Percentiles rank a stretch among this genome's conserved stretches.
These are phyloP conservation scores for Patella pellucida DNA, from an alignment of 2,888 invertebrate genomes.

Conservation along the genomic window DNA sequence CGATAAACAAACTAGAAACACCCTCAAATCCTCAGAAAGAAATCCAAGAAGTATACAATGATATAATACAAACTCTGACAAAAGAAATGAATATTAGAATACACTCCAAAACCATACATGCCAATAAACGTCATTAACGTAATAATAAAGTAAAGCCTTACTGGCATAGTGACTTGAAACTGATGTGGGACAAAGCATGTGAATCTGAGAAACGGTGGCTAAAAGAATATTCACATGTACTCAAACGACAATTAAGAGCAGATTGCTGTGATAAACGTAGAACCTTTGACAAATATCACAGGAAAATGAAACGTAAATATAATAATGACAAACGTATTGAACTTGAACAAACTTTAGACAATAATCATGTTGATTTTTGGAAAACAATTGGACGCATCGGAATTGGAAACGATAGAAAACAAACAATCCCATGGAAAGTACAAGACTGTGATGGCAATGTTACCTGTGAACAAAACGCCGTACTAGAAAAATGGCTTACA, in stretches of 20 bases:
- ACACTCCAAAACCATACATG: neutral
- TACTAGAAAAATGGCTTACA: neutral
- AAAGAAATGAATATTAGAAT: neutral
- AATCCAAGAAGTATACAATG: neutral
- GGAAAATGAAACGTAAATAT: neutral
- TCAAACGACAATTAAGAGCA: neutral
- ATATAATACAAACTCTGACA: neutral
- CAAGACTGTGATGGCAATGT: neutral
- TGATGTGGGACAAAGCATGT: neutral
- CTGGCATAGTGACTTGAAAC: neutral
- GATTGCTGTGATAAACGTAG: neutral
- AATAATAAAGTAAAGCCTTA: neutral
- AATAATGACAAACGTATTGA: neutral
- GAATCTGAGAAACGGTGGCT: neutral
- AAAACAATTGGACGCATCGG: neutral
- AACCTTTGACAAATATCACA: neutral
- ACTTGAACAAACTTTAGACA: neutral
- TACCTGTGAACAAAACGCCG: neutral
- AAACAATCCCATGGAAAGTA: neutral
- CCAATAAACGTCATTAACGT: neutral
- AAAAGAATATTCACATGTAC: neutral
- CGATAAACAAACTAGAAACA: neutral
- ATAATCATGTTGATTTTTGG: neutral
- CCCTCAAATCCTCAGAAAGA: neutral
- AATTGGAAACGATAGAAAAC: constrained; percentile 1